phyloP scores from a whole-genome alignment of 2,797 vertebrate species.

The Catostomus latipinnis region DNA sequence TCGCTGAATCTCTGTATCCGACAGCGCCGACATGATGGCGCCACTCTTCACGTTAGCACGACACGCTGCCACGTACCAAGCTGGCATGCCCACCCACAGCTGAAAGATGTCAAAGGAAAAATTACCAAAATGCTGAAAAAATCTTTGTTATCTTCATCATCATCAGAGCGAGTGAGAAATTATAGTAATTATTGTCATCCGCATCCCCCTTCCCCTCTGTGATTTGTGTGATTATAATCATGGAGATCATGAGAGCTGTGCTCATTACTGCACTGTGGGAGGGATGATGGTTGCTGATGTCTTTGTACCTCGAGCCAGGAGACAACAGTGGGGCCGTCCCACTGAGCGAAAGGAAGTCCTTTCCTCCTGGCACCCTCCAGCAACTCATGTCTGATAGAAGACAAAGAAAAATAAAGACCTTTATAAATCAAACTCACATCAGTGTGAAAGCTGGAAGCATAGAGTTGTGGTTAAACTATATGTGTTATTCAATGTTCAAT shows the following conservation, averaged over 20 bases:
- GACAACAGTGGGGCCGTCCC: slow-evolving; percentile 95
- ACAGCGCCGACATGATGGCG: slow-evolving; percentile 96
- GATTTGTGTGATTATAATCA: slow-evolving; percentile 51
- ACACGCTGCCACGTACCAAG: slow-evolving; percentile 96
- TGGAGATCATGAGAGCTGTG: slow-evolving; percentile 15
- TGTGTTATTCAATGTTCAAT: background rate
- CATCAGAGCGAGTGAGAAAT: slow-evolving; percentile 36
- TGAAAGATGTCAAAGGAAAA: slow-evolving; percentile 63
- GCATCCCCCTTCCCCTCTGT: slow-evolving; percentile 3
- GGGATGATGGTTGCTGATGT: background rate
- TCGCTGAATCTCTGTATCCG: slow-evolving; percentile 95
- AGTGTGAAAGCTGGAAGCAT: background rate
- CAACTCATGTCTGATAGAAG: slow-evolving; percentile 86
- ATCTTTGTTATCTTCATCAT: slow-evolving; percentile 22
- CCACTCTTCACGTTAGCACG: slow-evolving; percentile 97
- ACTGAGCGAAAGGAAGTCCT: slow-evolving; percentile 93
- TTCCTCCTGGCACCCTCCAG: slow-evolving; percentile 93
- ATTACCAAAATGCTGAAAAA: slow-evolving; percentile 33
- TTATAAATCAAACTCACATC: background rate
- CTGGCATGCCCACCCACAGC: slow-evolving; percentile 98
- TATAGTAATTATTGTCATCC: slow-evolving; percentile 57
- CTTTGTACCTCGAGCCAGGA: slow-evolving; percentile 92
- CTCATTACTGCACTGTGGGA: slow-evolving; percentile 37
- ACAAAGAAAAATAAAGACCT: background rate
- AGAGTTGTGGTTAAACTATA: background rate